These are phyloP conservation scores for Lepidochrysops patricia DNA, from an alignment of 2,888 invertebrate species.

Conservation along the genomic window DNA sequence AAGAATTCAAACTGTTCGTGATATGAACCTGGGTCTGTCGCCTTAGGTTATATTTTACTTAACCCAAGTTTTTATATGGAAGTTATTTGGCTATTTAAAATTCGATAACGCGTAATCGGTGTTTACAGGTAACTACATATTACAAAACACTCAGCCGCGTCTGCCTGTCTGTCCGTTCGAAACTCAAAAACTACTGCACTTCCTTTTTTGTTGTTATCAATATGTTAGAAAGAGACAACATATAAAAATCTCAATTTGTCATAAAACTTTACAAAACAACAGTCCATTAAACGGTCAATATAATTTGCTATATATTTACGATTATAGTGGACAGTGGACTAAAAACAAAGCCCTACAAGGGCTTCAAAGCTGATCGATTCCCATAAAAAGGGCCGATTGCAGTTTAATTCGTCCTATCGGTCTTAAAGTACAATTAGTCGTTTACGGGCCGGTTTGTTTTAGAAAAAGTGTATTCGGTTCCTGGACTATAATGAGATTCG, in stretches of 20 bases:
- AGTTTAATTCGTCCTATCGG: slow-evolving; percentile 48
- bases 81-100: too few relatives aligned
- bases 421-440: slow-evolving; percentile 70
- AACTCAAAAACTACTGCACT: too few relatives aligned
- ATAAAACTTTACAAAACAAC: background rate
- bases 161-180: too few relatives aligned
- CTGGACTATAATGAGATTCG: background rate
- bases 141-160: too few relatives aligned
- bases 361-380: slow-evolving; percentile 45
- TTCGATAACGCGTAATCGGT: too few relatives aligned
- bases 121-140: too few relatives aligned
- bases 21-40: too few relatives aligned
- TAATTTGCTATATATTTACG: slow-evolving; percentile 7
- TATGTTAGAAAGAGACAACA: too few relatives aligned
- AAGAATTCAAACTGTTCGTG: too few relatives aligned
- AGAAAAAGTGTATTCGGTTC: background rate
- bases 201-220: too few relatives aligned
- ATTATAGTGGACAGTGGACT: background rate
- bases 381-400: slow-evolving; percentile 52
- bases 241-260: background rate
- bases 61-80: too few relatives aligned
- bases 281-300: background rate
- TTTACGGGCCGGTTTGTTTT: slow-evolving; percentile 49
- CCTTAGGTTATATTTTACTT: too few relatives aligned
- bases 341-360: slow-evolving; percentile 43